Base-by-base conservation (phyloP, 1,140 invertebrate genomes). In the Magallana ariakensis region DNA sequence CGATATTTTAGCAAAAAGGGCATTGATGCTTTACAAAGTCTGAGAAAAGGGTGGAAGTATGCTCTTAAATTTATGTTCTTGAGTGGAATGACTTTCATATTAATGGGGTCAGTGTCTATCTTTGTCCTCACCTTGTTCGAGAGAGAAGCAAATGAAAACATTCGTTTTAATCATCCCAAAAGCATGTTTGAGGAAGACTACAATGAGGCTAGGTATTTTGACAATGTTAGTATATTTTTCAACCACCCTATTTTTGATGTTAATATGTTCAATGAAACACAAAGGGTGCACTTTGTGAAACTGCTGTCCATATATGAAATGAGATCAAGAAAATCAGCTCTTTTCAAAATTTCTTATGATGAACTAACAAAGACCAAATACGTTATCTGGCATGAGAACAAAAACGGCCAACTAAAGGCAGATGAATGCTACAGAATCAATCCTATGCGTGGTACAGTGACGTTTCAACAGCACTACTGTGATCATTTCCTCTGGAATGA, bases 41-140 rank as follows among this genome's bases (percentile, higher is more conserved):
- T 87, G 13, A 90, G 89, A 19, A 55, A 57, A 80, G 81, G 89
- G 16, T 89, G 89, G 0, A 56, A 84, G 13, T 58, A 85, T 1
- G 91, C 91, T 80, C 87, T 92, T 46, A 75, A 88, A 53, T 92
- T 90, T 75, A 88, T 92, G 80, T 92, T 93, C 11, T 91, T 93
- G 89, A 15, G 91, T 53, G 92, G 92, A 0, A 87, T 92, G 13
- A 84, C 92, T 13, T 4, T 92, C 7, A 91, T 91, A 56, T 88
- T 91, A 54, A 16, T 54, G 46, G 54, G 80, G 6, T 89, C 92
- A 19, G 83, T 90, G 2, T 87, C 91, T 19, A 84, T 93, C 19
- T 93, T 92, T 70, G 33, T 92, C 75, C 90, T 93, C 86, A 92
- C 91, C 9, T 88, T 92, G 82, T 92, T 91, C 10, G 86, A 91